A percentile compares a stretch with the other conserved stretches of the same genome.
phyloP scores from a whole-genome alignment of 2,888 invertebrate species.

The Rhagium mordax region DNA sequence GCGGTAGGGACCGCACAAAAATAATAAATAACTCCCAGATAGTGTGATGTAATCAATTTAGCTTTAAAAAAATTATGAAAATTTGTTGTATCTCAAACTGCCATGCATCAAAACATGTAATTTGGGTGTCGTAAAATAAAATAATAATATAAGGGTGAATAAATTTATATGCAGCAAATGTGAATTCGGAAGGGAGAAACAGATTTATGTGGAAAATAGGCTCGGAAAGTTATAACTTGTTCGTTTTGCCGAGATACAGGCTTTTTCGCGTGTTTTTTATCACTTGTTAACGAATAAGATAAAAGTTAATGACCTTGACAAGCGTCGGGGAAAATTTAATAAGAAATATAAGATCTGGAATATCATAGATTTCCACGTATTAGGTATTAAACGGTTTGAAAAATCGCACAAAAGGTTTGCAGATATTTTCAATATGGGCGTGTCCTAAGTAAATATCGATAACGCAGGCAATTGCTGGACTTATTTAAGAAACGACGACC shows the following conservation, averaged over 20 bases:
- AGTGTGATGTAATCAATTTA: conserved; percentile 53
- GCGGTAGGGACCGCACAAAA: neutral
- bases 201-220: conserved; percentile 47
- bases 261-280: conserved; percentile 46
- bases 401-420: too few relatives aligned
- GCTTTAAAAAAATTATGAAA: conserved; percentile 48
- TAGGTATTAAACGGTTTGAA: too few relatives aligned
- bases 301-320: conserved; percentile 38
- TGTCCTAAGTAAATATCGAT: too few relatives aligned
- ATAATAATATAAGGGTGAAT: conserved; percentile 54
- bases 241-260: conserved; percentile 35
- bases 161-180: conserved; percentile 51
- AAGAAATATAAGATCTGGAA: conserved; percentile 3
- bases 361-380: neutral
- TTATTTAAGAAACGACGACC: too few relatives aligned
- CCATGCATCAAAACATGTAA: conserved; percentile 55
- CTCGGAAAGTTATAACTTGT: conserved; percentile 43
- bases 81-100: conserved; percentile 53
- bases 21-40: conserved; percentile 36
- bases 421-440: too few relatives aligned
- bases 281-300: conserved; percentile 42
- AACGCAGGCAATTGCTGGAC: too few relatives aligned
- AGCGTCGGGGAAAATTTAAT: neutral
- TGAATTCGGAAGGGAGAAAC: conserved; percentile 42
- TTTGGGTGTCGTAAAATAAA: conserved; percentile 53